Conservation (phyloP, 2,113 vertebrate genomes). For the Callipepla squamata region DNA sequence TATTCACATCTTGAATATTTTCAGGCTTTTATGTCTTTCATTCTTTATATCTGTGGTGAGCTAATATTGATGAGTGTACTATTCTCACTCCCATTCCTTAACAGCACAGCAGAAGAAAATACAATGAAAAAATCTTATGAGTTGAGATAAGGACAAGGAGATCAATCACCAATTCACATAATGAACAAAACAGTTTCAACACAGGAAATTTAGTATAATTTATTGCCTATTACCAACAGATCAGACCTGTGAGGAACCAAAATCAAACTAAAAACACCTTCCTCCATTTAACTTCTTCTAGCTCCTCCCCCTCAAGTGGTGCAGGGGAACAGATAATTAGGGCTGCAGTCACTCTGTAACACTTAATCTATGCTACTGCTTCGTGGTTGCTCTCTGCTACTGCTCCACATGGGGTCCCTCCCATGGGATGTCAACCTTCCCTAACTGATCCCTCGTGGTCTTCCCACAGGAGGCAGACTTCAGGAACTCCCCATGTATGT, state of each 20-base stretch:
- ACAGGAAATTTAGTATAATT: background rate
- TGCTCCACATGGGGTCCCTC: background rate
- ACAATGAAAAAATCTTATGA: background rate
- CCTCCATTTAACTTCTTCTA: background rate
- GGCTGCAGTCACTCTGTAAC: background rate
- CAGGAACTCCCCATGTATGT: background rate
- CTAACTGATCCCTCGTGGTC: background rate
- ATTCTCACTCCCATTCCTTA: background rate
- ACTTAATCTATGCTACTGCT: background rate
- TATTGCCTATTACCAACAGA: background rate
- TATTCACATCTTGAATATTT: background rate
- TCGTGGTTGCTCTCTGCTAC: background rate
- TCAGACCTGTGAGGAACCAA: background rate
- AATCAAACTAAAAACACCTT: background rate
- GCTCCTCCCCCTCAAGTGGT: background rate
- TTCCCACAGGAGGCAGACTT: background rate
- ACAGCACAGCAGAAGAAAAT: background rate
- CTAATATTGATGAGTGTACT: background rate
- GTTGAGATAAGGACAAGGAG: background rate
- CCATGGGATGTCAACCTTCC: background rate
- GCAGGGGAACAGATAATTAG: background rate
- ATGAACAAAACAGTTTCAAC: background rate
- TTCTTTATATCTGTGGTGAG: background rate
- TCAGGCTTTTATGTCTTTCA: background rate
- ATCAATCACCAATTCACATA: background rate